Base-by-base conservation (phyloP, 2,888 invertebrate genomes). In the Physocephala rufipes region DNA sequence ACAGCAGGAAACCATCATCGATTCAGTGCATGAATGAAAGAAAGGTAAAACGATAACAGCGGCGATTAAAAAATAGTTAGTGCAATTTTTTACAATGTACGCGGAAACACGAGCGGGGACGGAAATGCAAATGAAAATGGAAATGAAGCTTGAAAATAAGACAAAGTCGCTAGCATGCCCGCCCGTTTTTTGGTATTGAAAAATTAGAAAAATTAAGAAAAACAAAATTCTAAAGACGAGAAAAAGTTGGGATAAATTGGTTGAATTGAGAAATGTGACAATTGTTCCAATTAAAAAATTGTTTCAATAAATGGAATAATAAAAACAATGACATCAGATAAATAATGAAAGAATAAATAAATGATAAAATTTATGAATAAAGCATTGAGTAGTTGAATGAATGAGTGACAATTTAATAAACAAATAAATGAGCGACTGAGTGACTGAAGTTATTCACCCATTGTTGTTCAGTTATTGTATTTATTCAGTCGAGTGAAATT, bases 401-500 rank as follows among this genome's bases (percentile, higher is more conserved):
- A 4, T 9, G 9, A 64, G 13, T 68, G 65, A 49, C n/a, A n/a
- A n/a, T n/a, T n/a, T n/a, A 72, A 71, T 55, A 36, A 63, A 61
- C 67, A 67, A 47, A 68, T 9, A 36, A 36, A 36, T 36, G 5
- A 36, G 5, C 36, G 9, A 64, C n/a, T 68, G 65, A 49, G 51
- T 36, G 36, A 36, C 4, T 36, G 36, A 36, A 4, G 36, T 4
- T 9, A n/a, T n/a, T n/a, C n/a, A n/a, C n/a, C n/a, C n/a, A n/a
- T 36, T 36, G 4, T 36, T 36, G 9, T 36, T 4, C 36, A 36
- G 5, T 36, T 4, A 4, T 7, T 36, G 36, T 71, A 43, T 67
- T 66, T 67, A 70, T 61, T 45, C 43, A 15, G 49, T 65, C 64
- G 51, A 36, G 49, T 69, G 73, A 72, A 73, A 61, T 67, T 63